A percentile compares a stretch with the other conserved stretches of the same genome.
phyloP scores from a whole-genome alignment of 2,113 vertebrate genomes.

The Phyllostomus discolor region DNA sequence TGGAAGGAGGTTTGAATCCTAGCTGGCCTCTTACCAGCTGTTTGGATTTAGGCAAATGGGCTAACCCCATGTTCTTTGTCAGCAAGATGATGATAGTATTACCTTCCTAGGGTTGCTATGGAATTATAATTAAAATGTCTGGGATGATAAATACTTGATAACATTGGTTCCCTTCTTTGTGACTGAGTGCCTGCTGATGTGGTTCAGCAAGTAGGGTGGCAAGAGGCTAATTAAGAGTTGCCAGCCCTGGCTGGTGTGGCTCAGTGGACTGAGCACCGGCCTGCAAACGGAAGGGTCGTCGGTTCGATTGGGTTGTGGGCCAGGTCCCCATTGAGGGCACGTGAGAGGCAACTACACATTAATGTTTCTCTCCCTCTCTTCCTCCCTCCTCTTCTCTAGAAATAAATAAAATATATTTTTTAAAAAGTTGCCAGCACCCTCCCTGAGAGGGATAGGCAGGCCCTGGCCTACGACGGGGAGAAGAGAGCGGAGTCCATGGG shows the following conservation, averaged over 20 bases:
- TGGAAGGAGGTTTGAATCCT: not conserved
- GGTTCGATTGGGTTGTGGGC: too few relatives aligned
- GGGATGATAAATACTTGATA: not conserved
- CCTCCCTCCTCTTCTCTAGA: too few relatives aligned
- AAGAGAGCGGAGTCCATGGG: not conserved
- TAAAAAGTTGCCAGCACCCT: not conserved
- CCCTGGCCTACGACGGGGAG: not conserved
- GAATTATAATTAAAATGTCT: not conserved
- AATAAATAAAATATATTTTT: too few relatives aligned
- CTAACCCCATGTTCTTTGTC: not conserved
- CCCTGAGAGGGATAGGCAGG: rapidly evolving
- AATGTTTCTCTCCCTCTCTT: too few relatives aligned
- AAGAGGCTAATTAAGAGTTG: too few relatives aligned
- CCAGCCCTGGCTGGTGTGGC: not conserved
- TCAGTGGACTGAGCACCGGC: too few relatives aligned
- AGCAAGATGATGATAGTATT: not conserved
- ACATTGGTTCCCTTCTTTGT: not conserved
- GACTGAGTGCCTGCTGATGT: not conserved
- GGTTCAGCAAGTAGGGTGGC: not conserved
- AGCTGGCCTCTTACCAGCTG: not conserved
- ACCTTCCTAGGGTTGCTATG: not conserved
- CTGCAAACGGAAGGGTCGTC: too few relatives aligned
- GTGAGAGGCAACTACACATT: too few relatives aligned
- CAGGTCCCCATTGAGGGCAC: too few relatives aligned
- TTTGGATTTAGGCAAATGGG: not conserved